Evolutionary conservation across 2,113 vertebrate genomes (phyloP).

Genomic region (Myxocyprinus asiaticus): DNA sequence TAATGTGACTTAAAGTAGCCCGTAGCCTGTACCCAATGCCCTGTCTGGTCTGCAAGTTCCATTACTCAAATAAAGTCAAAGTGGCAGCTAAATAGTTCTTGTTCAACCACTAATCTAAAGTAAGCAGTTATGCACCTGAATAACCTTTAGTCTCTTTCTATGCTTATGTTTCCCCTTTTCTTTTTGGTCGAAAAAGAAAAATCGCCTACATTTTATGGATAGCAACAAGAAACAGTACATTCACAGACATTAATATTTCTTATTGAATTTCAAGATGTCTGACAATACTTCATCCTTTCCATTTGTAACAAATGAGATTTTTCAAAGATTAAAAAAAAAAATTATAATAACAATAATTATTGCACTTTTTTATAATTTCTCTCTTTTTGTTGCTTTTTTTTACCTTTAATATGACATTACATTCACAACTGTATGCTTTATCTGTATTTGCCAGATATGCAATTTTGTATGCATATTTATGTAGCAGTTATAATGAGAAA

Average conservation of each 20-base stretch:
- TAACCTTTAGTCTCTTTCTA: slow-evolving; percentile 17
- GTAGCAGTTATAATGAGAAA: not conserved
- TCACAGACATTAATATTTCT: too few species aligned
- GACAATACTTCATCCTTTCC: too few species aligned
- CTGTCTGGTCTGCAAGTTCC: slow-evolving; percentile 7
- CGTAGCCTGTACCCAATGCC: not conserved
- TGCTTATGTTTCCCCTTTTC: too few species aligned
- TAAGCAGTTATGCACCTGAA: slow-evolving; percentile 5
- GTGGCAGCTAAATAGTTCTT: slow-evolving; percentile 30
- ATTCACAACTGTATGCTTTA: slow-evolving; percentile 5
- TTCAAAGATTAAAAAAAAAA: too few species aligned
- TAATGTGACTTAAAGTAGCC: slow-evolving; percentile 24
- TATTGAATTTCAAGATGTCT: too few species aligned
- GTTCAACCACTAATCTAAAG: slow-evolving; percentile 1
- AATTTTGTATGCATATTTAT: not conserved
- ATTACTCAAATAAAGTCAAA: slow-evolving; percentile 41
- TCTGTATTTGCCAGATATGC: not conserved
- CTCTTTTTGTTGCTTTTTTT: too few species aligned
- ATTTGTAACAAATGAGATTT: too few species aligned
- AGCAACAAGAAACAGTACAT: not conserved
- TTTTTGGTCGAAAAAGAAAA: not conserved
- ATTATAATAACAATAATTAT: too few species aligned
- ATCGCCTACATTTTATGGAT: not conserved
- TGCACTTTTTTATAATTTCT: too few species aligned
- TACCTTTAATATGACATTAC: not conserved